Percentiles rank a stretch among this genome's conserved stretches.
Evolutionary conservation across 2,888 invertebrate genomes (phyloP).

Genomic region (Apamea sordens): DNA sequence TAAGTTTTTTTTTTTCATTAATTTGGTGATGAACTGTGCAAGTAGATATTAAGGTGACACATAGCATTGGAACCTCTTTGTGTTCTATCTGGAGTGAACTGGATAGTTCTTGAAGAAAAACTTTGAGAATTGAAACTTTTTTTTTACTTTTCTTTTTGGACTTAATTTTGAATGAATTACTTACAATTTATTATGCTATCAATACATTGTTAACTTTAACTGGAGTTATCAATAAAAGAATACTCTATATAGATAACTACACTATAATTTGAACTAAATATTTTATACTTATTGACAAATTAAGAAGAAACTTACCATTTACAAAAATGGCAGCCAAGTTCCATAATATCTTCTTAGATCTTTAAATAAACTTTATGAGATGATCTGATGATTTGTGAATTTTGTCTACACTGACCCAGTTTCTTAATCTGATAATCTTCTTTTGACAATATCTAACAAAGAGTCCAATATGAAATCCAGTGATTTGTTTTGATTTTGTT

Average conservation of each 20-base stretch:
- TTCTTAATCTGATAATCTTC: conserved; percentile 9
- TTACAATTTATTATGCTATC: not conserved
- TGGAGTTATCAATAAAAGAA: not conserved
- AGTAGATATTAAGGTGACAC: not conserved
- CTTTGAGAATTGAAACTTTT: not conserved
- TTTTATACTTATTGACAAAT: not conserved
- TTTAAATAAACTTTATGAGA: not conserved
- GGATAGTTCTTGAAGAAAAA: not conserved
- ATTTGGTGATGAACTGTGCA: conserved; percentile 9
- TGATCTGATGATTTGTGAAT: conserved; percentile 9
- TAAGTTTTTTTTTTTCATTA: conserved; percentile 56
- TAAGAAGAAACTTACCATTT: not conserved
- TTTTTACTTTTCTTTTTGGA: not conserved
- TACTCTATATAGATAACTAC: not conserved
- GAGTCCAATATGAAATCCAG: not conserved
- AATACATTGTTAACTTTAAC: not conserved
- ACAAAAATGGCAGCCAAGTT: not conserved
- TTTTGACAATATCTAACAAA: conserved; percentile 25
- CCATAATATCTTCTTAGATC: conserved; percentile 21
- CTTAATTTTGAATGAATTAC: not conserved
- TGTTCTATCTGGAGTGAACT: not conserved
- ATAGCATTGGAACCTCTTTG: conserved; percentile 1
- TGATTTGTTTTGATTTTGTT: conserved; percentile 1
- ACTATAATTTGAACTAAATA: not conserved
- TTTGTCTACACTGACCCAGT: conserved; percentile 14